These are phyloP conservation scores for Grammomys dolichurus DNA, from an alignment of 2,113 vertebrate species.

Conservation along the genomic window DNA sequence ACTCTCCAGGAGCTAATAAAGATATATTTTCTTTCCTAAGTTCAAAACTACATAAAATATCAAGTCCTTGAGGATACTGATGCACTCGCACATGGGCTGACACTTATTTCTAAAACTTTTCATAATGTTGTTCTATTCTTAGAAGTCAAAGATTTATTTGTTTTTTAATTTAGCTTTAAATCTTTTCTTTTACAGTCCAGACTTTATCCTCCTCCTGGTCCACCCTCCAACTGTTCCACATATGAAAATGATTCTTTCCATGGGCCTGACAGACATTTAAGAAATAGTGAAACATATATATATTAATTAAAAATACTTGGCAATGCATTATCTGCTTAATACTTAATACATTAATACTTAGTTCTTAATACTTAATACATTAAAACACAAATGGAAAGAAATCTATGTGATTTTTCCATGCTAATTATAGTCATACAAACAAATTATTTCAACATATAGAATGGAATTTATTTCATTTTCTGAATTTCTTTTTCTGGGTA, in stretches of 20 bases:
- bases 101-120: slow-evolving; percentile 36
- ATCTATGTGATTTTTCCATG: neutral
- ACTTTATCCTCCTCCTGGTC: no score
- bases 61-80: slow-evolving; percentile 7
- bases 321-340: neutral
- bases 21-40: neutral
- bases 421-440: neutral
- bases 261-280: neutral
- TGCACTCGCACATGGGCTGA: neutral
- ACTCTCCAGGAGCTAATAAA: neutral
- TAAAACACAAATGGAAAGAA: slow-evolving; percentile 38
- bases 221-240: no score
- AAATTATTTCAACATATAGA: slow-evolving; percentile 52
- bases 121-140: slow-evolving; percentile 14
- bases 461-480: slow-evolving; percentile 10
- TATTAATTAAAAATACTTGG: neutral
- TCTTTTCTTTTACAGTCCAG: no score
- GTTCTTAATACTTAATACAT: neutral
- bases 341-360: neutral
- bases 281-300: neutral
- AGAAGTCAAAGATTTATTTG: neutral
- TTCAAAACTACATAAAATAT: slow-evolving; percentile 41
- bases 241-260: neutral
- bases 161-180: no score
- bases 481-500: neutral